phyloP scores from a whole-genome alignment of 2,113 vertebrate species.

The Gambusia affinis region DNA sequence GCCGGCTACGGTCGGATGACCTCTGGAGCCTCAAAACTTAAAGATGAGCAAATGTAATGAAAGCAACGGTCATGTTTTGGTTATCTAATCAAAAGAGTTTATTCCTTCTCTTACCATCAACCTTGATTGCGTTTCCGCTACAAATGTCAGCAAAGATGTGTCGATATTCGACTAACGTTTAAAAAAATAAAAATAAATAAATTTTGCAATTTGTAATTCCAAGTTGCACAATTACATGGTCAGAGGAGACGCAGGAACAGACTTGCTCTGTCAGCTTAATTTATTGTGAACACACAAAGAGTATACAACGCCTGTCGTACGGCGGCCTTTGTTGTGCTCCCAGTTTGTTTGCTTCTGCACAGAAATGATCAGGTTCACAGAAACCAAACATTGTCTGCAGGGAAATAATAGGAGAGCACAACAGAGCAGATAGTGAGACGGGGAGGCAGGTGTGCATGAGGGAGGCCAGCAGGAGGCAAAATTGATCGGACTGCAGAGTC shows the following conservation, averaged over 20 bases:
- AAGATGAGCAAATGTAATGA: background rate
- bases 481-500: conserved; percentile 51
- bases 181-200: no score
- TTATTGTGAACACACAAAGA: conserved; percentile 13
- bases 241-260: no score
- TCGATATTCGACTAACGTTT: no score
- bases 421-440: conserved; percentile 23
- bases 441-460: conserved; percentile 3
- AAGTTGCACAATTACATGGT: no score
- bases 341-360: conserved; percentile 3
- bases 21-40: conserved; percentile 5
- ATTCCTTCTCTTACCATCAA: conserved; percentile 20
- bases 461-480: conserved; percentile 53
- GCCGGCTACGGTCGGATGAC: conserved; percentile 7
- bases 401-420: conserved; percentile 29
- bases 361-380: conserved; percentile 24
- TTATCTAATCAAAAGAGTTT: conserved; percentile 4
- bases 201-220: no score
- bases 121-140: background rate
- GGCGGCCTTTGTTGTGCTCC: background rate
- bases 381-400: conserved; percentile 41
- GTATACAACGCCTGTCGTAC: background rate
- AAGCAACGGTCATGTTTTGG: background rate
- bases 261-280: conserved; percentile 5
- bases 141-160: no score